Evolutionary conservation across 2,797 vertebrate genomes (phyloP).

Genomic region (Pipistrellus kuhlii): DNA sequence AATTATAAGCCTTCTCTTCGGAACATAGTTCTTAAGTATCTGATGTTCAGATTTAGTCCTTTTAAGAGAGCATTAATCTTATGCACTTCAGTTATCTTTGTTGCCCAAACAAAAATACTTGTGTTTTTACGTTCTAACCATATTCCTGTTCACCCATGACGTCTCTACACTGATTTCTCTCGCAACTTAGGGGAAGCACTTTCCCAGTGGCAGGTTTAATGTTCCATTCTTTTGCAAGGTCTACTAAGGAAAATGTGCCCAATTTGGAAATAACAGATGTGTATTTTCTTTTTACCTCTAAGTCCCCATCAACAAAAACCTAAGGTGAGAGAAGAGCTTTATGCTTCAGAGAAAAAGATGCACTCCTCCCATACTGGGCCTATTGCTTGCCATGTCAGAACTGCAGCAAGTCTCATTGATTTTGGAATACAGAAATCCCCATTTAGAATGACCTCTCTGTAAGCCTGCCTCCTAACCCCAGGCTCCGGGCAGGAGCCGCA

Average conservation of each 20-base stretch:
- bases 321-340: neutral
- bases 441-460: neutral
- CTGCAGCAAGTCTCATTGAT: neutral
- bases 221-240: neutral
- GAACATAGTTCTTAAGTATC: neutral
- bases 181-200: neutral
- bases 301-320: neutral
- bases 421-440: neutral
- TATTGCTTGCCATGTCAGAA: neutral
- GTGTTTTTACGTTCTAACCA: neutral
- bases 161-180: conserved; percentile 29
- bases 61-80: neutral
- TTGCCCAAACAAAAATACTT: conserved; percentile 13
- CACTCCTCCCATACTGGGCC: neutral
- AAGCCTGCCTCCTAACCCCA: neutral
- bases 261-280: neutral
- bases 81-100: neutral
- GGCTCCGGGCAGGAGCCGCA: neutral
- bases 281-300: conserved; percentile 38
- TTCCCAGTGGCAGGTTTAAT: neutral
- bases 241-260: neutral
- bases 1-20: neutral
- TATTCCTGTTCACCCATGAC: neutral
- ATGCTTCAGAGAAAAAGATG: neutral
- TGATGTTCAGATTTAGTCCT: neutral